Evolutionary conservation across 1,140 invertebrate species (phyloP).

Genomic region (Andricus grossulariae): DNA sequence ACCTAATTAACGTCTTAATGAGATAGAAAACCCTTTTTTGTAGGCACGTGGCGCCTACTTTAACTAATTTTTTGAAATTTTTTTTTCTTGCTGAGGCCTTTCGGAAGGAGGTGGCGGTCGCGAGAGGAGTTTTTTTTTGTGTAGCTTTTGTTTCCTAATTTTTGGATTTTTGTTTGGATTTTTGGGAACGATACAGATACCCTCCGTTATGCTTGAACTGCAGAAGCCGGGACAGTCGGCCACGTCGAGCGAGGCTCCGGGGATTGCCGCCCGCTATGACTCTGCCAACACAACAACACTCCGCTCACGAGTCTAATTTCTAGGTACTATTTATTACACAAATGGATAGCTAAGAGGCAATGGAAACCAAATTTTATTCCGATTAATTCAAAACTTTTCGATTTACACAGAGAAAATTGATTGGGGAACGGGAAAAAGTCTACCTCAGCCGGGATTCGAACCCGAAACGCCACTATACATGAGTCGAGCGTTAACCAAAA

Average conservation of each 20-base stretch:
- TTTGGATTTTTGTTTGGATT: conserved; percentile 49
- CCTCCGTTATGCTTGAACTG: conserved; percentile 91
- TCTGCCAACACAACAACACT: conserved; percentile 79
- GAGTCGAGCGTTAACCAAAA: no score
- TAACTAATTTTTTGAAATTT: no score
- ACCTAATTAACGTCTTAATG: no score
- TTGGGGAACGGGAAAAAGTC: no score
- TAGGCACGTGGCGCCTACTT: no score
- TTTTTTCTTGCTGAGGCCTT: conserved; percentile 25
- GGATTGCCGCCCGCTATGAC: conserved; percentile 83
- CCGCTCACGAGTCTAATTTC: conserved; percentile 76
- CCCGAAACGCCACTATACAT: no score
- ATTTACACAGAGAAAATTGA: no score
- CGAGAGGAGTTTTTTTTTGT: not conserved
- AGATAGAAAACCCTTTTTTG: no score
- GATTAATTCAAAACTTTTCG: no score
- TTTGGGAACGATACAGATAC: conserved; percentile 81
- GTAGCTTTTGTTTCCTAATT: conserved; percentile 13
- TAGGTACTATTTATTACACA: conserved; percentile 67
- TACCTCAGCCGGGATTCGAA: no score
- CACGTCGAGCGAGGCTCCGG: conserved; percentile 89
- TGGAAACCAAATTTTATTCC: conserved; percentile 56
- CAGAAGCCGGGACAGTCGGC: conserved; percentile 90
- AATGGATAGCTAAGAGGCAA: conserved; percentile 67
- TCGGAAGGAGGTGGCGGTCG: conserved; percentile 39